phyloP scores from a whole-genome alignment of 2,888 invertebrate genomes.

The Pammene aurita region DNA sequence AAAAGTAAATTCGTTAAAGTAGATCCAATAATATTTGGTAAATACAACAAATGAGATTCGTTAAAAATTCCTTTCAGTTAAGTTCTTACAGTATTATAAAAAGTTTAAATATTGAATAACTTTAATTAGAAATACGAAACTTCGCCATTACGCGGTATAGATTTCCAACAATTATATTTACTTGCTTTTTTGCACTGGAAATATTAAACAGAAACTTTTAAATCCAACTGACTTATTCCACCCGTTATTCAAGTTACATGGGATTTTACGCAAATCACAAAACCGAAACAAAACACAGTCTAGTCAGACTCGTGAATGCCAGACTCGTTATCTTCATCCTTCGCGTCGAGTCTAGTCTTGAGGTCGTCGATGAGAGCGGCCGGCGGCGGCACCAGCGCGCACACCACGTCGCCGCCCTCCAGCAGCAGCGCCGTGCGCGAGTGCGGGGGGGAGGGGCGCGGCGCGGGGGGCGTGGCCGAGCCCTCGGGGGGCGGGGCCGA shows the following conservation, averaged over 20 bases:
- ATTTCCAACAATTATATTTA: background rate
- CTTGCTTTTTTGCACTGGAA: background rate
- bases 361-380: slow-evolving; percentile 74
- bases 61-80: background rate
- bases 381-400: slow-evolving; percentile 66
- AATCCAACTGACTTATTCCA: too few species aligned
- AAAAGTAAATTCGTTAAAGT: slow-evolving; percentile 5
- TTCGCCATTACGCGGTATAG: background rate
- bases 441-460: slow-evolving; percentile 44
- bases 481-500: slow-evolving; percentile 27
- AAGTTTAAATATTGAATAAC: background rate
- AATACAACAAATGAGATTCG: slow-evolving; percentile 4
- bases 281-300: slow-evolving; percentile 14
- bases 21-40: background rate
- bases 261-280: too few species aligned
- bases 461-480: slow-evolving; percentile 42
- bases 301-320: slow-evolving; percentile 79
- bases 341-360: slow-evolving; percentile 71
- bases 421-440: slow-evolving; percentile 59
- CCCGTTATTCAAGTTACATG: background rate
- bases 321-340: slow-evolving; percentile 78
- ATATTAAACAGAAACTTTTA: background rate
- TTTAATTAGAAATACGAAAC: background rate
- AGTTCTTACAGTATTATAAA: background rate
- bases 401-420: slow-evolving; percentile 68